phyloP scores from a whole-genome alignment of 2,113 vertebrate genomes.

The Onychorhynchus coronatus region DNA sequence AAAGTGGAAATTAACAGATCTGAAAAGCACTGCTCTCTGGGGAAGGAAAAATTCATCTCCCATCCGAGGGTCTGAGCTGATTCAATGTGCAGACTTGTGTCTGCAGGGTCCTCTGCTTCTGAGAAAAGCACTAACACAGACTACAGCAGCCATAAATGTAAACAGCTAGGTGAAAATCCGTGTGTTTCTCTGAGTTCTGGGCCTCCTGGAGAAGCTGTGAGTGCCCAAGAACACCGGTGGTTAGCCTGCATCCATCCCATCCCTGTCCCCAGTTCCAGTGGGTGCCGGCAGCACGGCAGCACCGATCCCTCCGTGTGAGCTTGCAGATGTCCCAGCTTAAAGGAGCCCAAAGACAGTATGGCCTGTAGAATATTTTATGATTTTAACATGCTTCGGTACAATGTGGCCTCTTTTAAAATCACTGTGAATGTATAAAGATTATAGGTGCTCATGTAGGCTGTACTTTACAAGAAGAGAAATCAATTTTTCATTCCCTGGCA shows the following conservation, averaged over 20 bases:
- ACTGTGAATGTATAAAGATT: conserved; percentile 40
- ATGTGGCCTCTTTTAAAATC: neutral
- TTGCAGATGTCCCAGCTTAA: neutral
- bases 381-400: neutral
- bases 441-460: neutral
- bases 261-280: neutral
- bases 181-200: accelerated
- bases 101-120: neutral
- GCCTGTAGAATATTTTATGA: neutral
- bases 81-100: accelerated
- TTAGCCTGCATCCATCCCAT: neutral
- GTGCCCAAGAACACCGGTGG: too few relatives aligned
- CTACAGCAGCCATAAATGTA: neutral
- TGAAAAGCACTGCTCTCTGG: neutral
- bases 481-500: conserved; percentile 69
- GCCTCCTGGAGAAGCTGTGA: neutral
- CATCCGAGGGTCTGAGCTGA: accelerated
- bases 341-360: neutral
- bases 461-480: conserved; percentile 59
- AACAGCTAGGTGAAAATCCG: accelerated
- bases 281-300: neutral
- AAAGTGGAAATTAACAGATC: neutral
- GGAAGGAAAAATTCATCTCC: neutral
- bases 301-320: accelerated
- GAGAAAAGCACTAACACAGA: neutral